Evolutionary conservation across 2,113 vertebrate species (phyloP).

Genomic region (Aythya baeri): DNA sequence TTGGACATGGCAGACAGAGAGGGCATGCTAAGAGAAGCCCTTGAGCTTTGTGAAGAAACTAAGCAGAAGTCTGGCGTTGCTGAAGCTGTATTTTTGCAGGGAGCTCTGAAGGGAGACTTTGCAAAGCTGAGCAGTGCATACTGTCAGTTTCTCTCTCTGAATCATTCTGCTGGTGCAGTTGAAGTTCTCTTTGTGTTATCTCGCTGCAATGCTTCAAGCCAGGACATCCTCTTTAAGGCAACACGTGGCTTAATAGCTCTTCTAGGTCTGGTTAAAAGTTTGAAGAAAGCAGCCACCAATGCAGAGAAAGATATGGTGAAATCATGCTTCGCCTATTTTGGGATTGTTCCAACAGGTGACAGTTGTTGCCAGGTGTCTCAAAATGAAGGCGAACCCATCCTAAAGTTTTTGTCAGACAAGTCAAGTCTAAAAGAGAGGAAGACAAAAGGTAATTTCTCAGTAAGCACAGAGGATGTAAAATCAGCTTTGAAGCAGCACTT

Average conservation of each 20-base stretch:
- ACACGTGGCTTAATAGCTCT: constrained; percentile 62
- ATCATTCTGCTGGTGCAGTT: constrained; percentile 76
- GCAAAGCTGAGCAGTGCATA: constrained; percentile 49
- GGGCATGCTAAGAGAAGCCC: constrained; percentile 70
- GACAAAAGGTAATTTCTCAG: constrained; percentile 63
- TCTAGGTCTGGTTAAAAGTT: constrained; percentile 68
- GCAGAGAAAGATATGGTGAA: constrained; percentile 82
- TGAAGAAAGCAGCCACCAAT: constrained; percentile 76
- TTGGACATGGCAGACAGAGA: neutral
- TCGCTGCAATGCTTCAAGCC: neutral
- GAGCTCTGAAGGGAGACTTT: constrained; percentile 69
- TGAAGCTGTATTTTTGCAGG: constrained; percentile 76
- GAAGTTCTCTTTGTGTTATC: constrained; percentile 73
- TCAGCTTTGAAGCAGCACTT: constrained; percentile 75
- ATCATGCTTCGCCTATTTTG: constrained; percentile 82
- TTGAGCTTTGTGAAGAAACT: constrained; percentile 69
- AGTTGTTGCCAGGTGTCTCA: constrained; percentile 73
- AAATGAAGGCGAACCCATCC: constrained; percentile 72
- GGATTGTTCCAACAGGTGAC: constrained; percentile 73
- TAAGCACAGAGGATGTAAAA: constrained; percentile 70
- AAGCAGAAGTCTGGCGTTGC: constrained; percentile 65
- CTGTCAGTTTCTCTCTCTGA: constrained; percentile 57
- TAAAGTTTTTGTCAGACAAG: constrained; percentile 62
- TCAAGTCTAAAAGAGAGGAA: constrained; percentile 63
- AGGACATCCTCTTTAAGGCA: constrained; percentile 61